Base-by-base conservation (phyloP, 2,113 vertebrate genomes). In the Copsychus sechellarum region DNA sequence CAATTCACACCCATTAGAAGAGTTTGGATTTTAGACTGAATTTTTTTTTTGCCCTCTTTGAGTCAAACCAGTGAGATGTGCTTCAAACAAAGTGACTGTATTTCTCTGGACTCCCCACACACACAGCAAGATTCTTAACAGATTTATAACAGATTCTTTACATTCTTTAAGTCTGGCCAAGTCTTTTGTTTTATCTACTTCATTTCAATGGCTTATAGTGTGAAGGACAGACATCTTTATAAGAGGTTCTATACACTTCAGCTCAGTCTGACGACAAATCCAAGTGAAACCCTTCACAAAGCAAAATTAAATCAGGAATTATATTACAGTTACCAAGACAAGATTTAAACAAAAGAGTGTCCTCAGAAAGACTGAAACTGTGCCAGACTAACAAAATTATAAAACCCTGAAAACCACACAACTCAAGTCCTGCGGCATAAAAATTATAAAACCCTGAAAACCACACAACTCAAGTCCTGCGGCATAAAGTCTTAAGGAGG, bases 121-220 rank as follows among this genome's bases (percentile, higher is more conserved):
- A 81, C 53, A 77, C n/a, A 76, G 47, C 24, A 73, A 69, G 74
- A 88, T 21, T 93, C 58, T 61, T 92, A 56, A 58, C 24, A 74
- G 67, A 77, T 86, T 86, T 81, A 38, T 56, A 92, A 67, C 42
- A 84, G 38, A 95, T 93, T 90, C 60, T 81, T 88, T 77, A 77
- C 65, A 95, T 90, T 95, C 58, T 83, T 95, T 54, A 90, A 45
- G 64, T 34, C 50, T 34, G 28, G 65, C 50, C 58, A 92, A 90
- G 50, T 48, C 6, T 90, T 85, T 91, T 78, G 36, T 78, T 91
- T 48, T 34, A 92, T 28, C 74, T 82, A 11, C 71, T 86, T 93
- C 31, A 70, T 57, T 82, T 92, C 70, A 86, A 65, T 21, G 28
- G 40, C 38, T 71, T 81, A 56, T 7, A 53, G 24, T 45, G 20